These are phyloP conservation scores for Bradypodion ventrale DNA, from an alignment of 2,797 vertebrate species.

Conservation along the genomic window DNA sequence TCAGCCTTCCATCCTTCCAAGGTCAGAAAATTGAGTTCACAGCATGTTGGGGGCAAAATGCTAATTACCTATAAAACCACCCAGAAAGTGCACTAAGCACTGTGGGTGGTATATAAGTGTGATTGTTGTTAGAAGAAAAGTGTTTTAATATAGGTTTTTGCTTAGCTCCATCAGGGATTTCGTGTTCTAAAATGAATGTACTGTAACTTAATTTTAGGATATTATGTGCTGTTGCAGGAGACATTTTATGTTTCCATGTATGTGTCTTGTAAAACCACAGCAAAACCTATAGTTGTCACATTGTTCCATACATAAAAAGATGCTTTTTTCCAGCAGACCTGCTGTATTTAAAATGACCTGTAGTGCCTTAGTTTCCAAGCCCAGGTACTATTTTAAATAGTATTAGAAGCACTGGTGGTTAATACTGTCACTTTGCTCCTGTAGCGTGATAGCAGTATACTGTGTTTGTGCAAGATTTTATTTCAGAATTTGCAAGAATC, in stretches of 20 bases:
- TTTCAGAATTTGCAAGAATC: background rate
- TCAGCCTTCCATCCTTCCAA: too few relatives aligned
- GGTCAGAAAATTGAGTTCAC: too few relatives aligned
- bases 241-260: background rate
- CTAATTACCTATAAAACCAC: too few relatives aligned
- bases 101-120: too few relatives aligned
- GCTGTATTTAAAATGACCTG: background rate
- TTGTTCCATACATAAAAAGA: fast-evolving
- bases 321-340: fast-evolving
- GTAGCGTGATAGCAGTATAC: too few relatives aligned
- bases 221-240: background rate
- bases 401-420: background rate
- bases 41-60: too few relatives aligned
- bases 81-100: too few relatives aligned
- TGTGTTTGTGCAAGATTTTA: background rate
- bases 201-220: background rate
- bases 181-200: background rate
- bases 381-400: background rate
- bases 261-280: too few relatives aligned
- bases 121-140: too few relatives aligned
- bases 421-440: background rate
- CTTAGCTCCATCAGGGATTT: background rate
- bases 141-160: background rate
- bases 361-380: background rate
- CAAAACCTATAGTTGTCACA: background rate